phyloP scores from a whole-genome alignment of 2,113 vertebrate genomes.

The Cercopithecus mona region DNA sequence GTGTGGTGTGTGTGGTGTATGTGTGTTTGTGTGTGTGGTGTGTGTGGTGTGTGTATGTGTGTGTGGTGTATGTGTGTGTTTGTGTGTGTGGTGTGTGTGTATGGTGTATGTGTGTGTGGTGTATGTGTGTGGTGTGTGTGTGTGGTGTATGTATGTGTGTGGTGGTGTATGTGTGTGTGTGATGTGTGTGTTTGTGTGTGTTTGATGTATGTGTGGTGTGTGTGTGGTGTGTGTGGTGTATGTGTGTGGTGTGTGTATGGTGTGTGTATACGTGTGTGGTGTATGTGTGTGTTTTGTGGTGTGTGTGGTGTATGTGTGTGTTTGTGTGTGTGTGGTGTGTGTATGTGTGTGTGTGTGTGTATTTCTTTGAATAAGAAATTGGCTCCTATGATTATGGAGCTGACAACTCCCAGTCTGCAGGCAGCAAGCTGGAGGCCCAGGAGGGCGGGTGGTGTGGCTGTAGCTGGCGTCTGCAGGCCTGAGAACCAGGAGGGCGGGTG shows the following conservation, averaged over 20 bases:
- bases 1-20: too few species aligned
- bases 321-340: not conserved
- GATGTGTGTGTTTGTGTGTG: not conserved
- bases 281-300: not conserved
- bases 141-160: not conserved
- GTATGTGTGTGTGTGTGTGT: not conserved
- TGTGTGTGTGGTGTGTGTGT: too few species aligned
- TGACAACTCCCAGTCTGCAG: not conserved
- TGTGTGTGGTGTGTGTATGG: too few species aligned
- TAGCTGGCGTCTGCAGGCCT: accelerated
- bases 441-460: accelerated
- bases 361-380: not conserved
- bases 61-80: too few species aligned
- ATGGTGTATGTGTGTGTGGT: not conserved
- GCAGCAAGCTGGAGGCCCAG: not conserved
- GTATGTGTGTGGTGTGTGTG: too few species aligned
- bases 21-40: not conserved
- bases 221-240: too few species aligned
- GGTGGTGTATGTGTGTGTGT: not conserved
- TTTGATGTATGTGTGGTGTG: not conserved
- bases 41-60: too few species aligned
- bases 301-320: not conserved
- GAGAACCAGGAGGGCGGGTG: accelerated
- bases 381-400: not conserved
- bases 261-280: too few species aligned